Conservation (phyloP, 2,797 vertebrate species). For the Melanotaenia trifasciata region DNA sequence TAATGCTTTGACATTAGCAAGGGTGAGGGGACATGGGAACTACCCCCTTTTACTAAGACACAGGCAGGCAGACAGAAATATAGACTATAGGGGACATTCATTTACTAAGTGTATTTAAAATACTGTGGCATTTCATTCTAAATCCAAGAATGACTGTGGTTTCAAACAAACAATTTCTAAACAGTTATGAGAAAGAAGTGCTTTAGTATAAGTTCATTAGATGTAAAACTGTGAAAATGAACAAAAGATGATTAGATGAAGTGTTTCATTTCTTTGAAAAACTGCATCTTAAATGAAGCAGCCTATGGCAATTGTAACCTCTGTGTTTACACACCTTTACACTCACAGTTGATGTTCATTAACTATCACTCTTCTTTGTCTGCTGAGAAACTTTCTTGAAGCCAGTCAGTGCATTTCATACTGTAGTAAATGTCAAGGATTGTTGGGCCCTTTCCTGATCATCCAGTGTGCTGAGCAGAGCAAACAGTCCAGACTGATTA, state of each 20-base stretch:
- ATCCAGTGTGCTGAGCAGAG: conserved; percentile 62
- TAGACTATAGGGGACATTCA: conserved; percentile 21
- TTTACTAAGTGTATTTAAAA: conserved; percentile 70
- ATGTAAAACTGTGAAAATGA: conserved; percentile 12
- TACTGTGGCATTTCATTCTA: conserved; percentile 74
- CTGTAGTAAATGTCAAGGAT: conserved; percentile 46
- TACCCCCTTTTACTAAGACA: conserved; percentile 61
- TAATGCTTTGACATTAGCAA: conserved; percentile 94
- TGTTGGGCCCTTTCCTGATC: conserved; percentile 31
- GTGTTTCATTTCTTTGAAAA: neutral
- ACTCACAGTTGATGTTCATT: conserved; percentile 10
- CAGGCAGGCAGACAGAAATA: conserved; percentile 22
- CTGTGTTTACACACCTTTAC: conserved; percentile 7
- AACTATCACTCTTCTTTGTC: conserved; percentile 8
- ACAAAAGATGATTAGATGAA: neutral
- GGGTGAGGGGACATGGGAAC: conserved; percentile 86
- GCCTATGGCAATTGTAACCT: neutral
- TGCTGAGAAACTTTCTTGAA: conserved; percentile 29
- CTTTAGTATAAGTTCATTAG: conserved; percentile 2
- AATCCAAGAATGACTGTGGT: conserved; percentile 38
- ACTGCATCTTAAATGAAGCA: neutral
- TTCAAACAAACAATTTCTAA: conserved; percentile 42
- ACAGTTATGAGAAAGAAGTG: conserved; percentile 18
- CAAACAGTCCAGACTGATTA: conserved; percentile 77
- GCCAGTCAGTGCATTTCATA: conserved; percentile 40